Conservation (phyloP, 2,113 vertebrate species). For the Herpailurus yagouaroundi region DNA sequence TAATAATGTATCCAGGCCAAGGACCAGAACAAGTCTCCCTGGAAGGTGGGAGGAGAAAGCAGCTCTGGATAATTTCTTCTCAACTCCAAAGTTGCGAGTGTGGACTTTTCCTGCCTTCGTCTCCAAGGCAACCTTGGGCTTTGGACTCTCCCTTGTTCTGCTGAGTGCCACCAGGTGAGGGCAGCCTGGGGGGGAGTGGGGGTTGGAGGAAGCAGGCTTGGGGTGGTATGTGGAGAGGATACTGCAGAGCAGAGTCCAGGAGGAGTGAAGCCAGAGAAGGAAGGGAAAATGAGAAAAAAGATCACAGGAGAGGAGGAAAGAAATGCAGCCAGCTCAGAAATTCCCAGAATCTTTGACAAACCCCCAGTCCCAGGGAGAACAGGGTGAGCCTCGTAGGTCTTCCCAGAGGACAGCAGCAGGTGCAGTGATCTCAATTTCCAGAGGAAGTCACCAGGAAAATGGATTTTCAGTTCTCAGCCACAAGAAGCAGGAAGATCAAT, state of each 20-base stretch:
- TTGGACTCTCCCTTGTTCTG: neutral
- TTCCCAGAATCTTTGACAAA: neutral
- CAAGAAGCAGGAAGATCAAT: neutral
- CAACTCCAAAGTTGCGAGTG: neutral
- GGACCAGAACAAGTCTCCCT: conserved; percentile 61
- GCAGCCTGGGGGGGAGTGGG: neutral
- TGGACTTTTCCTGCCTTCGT: conserved; percentile 1
- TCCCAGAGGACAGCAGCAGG: neutral
- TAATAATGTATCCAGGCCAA: conserved; percentile 79
- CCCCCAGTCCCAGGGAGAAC: neutral
- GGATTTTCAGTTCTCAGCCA: neutral
- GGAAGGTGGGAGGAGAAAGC: conserved; percentile 23
- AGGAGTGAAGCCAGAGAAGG: neutral
- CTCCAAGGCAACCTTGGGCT: neutral
- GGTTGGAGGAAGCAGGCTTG: neutral
- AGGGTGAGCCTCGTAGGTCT: neutral
- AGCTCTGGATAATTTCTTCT: conserved; percentile 54
- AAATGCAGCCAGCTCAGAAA: neutral
- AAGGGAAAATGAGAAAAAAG: neutral
- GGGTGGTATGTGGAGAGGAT: neutral
- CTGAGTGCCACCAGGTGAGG: neutral
- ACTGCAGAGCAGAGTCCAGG: neutral
- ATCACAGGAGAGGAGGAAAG: neutral
- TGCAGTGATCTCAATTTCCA: neutral
- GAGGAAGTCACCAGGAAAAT: neutral